Percentiles rank a stretch among this genome's conserved stretches.
These are phyloP conservation scores for Seriola quinqueradiata DNA, from an alignment of 2,113 vertebrate genomes.

Conservation along the genomic window DNA sequence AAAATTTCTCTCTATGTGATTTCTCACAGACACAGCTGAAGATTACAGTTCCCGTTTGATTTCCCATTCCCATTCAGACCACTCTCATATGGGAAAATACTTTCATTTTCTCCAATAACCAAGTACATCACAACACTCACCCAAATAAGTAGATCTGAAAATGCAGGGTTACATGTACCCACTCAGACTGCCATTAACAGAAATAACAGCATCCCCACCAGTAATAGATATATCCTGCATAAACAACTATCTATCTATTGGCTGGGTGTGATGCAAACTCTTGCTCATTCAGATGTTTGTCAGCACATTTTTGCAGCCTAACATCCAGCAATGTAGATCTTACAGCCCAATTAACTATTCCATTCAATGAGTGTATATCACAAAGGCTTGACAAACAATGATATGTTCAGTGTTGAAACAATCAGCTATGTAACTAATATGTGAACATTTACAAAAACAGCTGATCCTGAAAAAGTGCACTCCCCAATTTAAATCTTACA, in stretches of 20 bases:
- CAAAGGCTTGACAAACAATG: background rate
- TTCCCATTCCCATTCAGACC: too few species aligned
- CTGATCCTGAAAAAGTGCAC: background rate
- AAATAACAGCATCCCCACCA: slow-evolving; percentile 18
- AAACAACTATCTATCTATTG: background rate
- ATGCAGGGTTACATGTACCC: background rate
- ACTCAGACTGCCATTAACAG: background rate
- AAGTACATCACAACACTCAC: background rate
- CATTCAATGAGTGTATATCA: background rate
- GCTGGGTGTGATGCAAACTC: background rate
- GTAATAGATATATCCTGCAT: slow-evolving; percentile 1
- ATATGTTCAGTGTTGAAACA: background rate
- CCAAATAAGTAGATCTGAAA: background rate
- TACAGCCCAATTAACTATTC: background rate
- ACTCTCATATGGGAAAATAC: too few species aligned
- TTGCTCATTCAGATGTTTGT: slow-evolving; percentile 10
- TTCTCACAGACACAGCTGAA: background rate
- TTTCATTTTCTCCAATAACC: too few species aligned
- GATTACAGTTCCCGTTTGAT: background rate
- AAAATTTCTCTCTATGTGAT: background rate
- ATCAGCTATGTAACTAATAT: background rate
- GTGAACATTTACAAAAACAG: background rate
- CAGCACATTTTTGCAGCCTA: slow-evolving; percentile 2
- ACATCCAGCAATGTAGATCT: slow-evolving; percentile 1
- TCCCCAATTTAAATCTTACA: background rate